phyloP scores from a whole-genome alignment of 1,140 invertebrate species.

The Drosophila pectinifera region DNA sequence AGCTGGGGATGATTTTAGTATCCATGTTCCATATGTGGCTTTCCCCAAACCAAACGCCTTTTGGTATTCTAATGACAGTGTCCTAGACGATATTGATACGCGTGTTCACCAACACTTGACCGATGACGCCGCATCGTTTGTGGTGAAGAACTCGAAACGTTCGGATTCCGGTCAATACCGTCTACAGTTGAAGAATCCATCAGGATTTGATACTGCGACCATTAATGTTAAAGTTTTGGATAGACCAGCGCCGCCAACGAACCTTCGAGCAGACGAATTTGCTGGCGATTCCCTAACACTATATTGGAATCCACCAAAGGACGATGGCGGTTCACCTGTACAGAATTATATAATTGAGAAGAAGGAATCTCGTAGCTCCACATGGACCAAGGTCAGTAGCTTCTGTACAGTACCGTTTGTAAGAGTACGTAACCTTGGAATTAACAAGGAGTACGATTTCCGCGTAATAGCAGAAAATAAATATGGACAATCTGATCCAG shows the following conservation, averaged over 20 bases:
- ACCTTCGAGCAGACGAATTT: constrained; percentile 96
- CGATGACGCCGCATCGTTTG: constrained; percentile 95
- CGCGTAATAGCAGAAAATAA: constrained; percentile 98
- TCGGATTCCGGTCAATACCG: constrained; percentile 96
- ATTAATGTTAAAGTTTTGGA: constrained; percentile 98
- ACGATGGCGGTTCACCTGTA: constrained; percentile 97
- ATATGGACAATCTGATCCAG: constrained; percentile 97
- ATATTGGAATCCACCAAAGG: constrained; percentile 97
- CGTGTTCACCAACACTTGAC: constrained; percentile 93
- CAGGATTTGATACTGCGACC: constrained; percentile 96
- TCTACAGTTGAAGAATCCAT: constrained; percentile 96
- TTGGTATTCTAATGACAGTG: constrained; percentile 93
- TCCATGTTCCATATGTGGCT: constrained; percentile 97
- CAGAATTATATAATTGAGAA: constrained; percentile 99
- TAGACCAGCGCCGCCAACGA: constrained; percentile 94
- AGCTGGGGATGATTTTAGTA: constrained; percentile 98
- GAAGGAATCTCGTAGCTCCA: constrained; percentile 91
- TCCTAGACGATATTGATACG: constrained; percentile 89
- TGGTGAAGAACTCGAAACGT: constrained; percentile 96
- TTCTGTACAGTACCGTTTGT: constrained; percentile 95
- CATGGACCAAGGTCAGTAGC: constrained; percentile 96
- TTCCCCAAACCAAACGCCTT: constrained; percentile 97
- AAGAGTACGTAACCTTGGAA: constrained; percentile 95
- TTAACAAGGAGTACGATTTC: constrained; percentile 98
- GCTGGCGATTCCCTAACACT: constrained; percentile 97